Conservation (phyloP, 2,888 invertebrate genomes). For the Ligdia adustata region DNA sequence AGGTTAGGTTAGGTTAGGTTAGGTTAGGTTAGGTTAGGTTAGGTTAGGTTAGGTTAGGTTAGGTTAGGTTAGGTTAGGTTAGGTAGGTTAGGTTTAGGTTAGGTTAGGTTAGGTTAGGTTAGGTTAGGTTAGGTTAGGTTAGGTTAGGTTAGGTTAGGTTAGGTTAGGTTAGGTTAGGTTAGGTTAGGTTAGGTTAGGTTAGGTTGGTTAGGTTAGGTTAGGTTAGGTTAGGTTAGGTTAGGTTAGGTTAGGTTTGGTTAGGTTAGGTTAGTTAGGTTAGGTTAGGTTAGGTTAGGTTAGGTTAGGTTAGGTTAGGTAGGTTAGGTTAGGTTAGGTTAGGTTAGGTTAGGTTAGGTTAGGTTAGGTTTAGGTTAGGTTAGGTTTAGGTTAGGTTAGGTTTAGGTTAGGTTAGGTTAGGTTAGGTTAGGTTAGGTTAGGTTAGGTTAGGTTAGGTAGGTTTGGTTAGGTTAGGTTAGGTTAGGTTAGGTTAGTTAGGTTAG, state of each 20-base stretch:
- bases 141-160: conserved; percentile 26
- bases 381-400: conserved; percentile 38
- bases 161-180: conserved; percentile 30
- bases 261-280: conserved; percentile 30
- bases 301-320: conserved; percentile 32
- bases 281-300: conserved; percentile 34
- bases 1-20: conserved; percentile 33
- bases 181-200: conserved; percentile 30
- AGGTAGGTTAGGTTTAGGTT: conserved; percentile 23
- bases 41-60: conserved; percentile 22
- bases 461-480: conserved; percentile 32
- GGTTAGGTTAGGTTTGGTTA: conserved; percentile 32
- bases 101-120: conserved; percentile 32
- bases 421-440: conserved; percentile 28
- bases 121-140: conserved; percentile 28
- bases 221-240: conserved; percentile 21
- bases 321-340: conserved; percentile 32
- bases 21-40: conserved; percentile 34
- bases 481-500: conserved; percentile 28
- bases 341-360: conserved; percentile 33
- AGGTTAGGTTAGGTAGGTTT: conserved; percentile 31
- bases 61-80: conserved; percentile 24
- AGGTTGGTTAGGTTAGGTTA: conserved; percentile 23
- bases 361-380: conserved; percentile 34
- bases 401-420: conserved; percentile 38